Conservation (phyloP, 2,797 vertebrate species). For the Melanotaenia nigrans region DNA sequence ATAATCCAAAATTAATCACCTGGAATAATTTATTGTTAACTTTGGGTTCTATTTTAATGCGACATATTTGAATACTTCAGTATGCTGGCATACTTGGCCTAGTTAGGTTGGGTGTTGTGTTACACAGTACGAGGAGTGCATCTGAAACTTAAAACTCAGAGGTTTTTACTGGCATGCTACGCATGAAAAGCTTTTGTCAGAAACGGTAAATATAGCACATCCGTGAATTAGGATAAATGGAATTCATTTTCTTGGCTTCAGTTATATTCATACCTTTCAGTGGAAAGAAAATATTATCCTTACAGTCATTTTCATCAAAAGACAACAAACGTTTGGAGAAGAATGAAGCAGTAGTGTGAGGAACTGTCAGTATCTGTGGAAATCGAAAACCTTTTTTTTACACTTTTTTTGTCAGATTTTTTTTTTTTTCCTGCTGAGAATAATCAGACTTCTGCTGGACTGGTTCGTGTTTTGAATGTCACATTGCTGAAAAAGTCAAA, state of each 20-base stretch:
- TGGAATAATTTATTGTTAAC: slow-evolving; percentile 43
- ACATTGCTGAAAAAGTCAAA: slow-evolving; percentile 16
- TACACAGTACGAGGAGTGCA: slow-evolving; percentile 43
- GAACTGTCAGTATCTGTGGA: slow-evolving; percentile 24
- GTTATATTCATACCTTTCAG: not conserved
- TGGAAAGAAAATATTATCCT: slow-evolving; percentile 15
- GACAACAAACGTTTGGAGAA: slow-evolving; percentile 28
- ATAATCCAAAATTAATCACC: slow-evolving; percentile 36
- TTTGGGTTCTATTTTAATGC: slow-evolving; percentile 41
- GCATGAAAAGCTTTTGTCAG: slow-evolving; percentile 48
- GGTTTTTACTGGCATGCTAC: slow-evolving; percentile 33
- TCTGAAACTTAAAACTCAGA: slow-evolving; percentile 52
- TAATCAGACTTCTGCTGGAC: slow-evolving; percentile 6
- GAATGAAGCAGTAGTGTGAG: slow-evolving; percentile 15
- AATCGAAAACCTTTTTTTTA: slow-evolving; percentile 13
- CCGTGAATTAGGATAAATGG: slow-evolving; percentile 5
- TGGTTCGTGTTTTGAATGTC: slow-evolving; percentile 30
- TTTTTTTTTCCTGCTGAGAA: not conserved
- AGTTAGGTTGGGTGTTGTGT: slow-evolving; percentile 54
- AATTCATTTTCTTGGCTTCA: slow-evolving; percentile 1
- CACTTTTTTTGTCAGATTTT: slow-evolving; percentile 20
- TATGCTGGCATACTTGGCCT: slow-evolving; percentile 48
- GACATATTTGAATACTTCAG: slow-evolving; percentile 49
- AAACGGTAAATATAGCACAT: slow-evolving; percentile 34
- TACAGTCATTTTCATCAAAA: slow-evolving; percentile 36